These are phyloP conservation scores for Tinamus major DNA, from an alignment of 2,797 vertebrate genomes.

Conservation along the genomic window DNA sequence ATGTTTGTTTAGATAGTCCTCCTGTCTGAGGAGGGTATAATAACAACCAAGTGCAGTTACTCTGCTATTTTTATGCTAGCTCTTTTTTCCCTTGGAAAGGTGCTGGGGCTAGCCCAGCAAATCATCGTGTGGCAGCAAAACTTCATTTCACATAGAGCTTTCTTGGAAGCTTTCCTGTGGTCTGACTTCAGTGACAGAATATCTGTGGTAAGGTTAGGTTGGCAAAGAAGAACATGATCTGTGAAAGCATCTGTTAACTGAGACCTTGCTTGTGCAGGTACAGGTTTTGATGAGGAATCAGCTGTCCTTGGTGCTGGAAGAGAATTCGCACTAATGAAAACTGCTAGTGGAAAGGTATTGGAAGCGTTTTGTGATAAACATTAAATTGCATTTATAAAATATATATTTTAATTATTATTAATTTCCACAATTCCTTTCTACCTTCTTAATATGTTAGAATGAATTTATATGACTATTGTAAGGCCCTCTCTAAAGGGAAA, in stretches of 20 bases:
- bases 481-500: background rate
- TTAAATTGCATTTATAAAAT: background rate
- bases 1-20: background rate
- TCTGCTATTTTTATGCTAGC: background rate
- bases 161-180: background rate
- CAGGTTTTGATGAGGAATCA: constrained; percentile 98
- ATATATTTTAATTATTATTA: background rate
- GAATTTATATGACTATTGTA: background rate
- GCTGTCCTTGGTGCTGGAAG: constrained; percentile 96
- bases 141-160: background rate
- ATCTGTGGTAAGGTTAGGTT: background rate
- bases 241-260: background rate
- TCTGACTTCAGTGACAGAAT: background rate
- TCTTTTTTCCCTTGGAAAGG: background rate
- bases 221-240: background rate
- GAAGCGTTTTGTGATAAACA: background rate
- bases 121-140: background rate
- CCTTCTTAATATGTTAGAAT: background rate
- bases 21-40: background rate
- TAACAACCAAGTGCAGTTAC: background rate
- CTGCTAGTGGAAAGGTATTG: constrained; percentile 95
- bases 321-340: constrained; percentile 99
- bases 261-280: constrained; percentile 81
- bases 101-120: background rate
- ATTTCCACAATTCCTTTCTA: background rate